A percentile compares a stretch with the other conserved stretches of the same genome.
phyloP scores from a whole-genome alignment of 1,140 invertebrate species.

The Ceratina japonica region DNA sequence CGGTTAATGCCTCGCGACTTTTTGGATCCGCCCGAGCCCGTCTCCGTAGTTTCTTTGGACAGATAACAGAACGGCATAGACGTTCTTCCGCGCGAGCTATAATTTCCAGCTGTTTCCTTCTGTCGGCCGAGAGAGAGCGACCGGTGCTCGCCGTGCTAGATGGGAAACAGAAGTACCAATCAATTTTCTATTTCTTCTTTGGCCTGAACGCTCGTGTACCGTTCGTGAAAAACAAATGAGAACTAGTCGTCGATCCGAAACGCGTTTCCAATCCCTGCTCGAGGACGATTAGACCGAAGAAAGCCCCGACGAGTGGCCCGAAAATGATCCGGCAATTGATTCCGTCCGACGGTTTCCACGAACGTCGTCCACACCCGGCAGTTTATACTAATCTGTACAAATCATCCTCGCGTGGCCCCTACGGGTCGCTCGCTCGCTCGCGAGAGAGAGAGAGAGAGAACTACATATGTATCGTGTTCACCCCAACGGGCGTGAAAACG shows the following conservation, averaged over 20 bases:
- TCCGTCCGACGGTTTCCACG: conserved; percentile 20
- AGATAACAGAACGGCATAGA: not conserved
- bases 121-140: not conserved
- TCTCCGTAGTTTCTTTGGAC: not conserved
- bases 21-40: not conserved
- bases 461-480: conserved; percentile 60
- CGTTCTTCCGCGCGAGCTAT: not conserved
- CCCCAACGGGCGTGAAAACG: conserved; percentile 64
- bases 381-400: conserved; percentile 59
- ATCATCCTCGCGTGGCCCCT: conserved; percentile 42
- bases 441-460: conserved; percentile 42
- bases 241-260: too few species aligned
- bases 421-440: conserved; percentile 3
- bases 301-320: not conserved
- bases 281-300: not conserved
- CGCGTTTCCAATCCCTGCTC: too few species aligned
- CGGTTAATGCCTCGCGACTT: not conserved
- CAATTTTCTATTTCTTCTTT: not conserved
- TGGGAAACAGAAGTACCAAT: not conserved
- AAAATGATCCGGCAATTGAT: conserved; percentile 7
- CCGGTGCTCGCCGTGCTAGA: not conserved
- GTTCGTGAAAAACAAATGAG: too few species aligned
- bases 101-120: not conserved
- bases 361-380: not conserved
- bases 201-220: too few species aligned